Base-by-base conservation (phyloP, 2,113 vertebrate genomes). In the Cricetomys ansorgei region DNA sequence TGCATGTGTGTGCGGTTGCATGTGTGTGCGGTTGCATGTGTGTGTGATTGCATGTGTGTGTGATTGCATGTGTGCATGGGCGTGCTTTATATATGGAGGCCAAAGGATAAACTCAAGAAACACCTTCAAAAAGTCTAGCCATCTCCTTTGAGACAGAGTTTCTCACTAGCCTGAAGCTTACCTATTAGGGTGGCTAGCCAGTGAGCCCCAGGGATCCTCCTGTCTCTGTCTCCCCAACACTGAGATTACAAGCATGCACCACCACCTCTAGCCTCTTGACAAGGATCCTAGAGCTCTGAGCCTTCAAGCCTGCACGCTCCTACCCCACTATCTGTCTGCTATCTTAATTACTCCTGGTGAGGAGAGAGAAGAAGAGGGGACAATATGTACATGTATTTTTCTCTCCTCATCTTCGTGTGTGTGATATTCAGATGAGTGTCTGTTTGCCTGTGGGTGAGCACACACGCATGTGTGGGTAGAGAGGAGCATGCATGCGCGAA, bases 291-390 rank as follows among this genome's bases (percentile, higher is more conserved):
- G 83, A n/a, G 59, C 62, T 17, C 15, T 31, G 59, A 65, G 81
- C 40, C 29, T 10, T 37, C 29, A 4, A 23, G 29, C 43, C 50
- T 48, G 19, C 29, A 37, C 10, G 2, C 29, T 86, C 29, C 43
- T 48, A 59, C 43, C 62, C 40, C 62, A n/a, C n/a, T n/a, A n/a
- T 23, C 50, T n/a, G 7, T 10, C 40, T 79, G 37, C 48, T 40
- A 89, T 89, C 48, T 95, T 83, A 95, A 65, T 67, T 55, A 92
- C n/a, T 89, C 69, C 37, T 45, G 79, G 50, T 4, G 17, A 40
- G 34, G 62, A 29, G 25, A 17, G 31, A 40, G 3, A 23, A n/a
- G 4, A 7, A 40, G 34, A 27, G 40, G 40, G 8, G 70, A 55
- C 19, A 65, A 25, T 80, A 45, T 50, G 43, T 76, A 50, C 73